Conservation (phyloP, 2,888 invertebrate genomes). For the Ennomos fuscantarius region DNA sequence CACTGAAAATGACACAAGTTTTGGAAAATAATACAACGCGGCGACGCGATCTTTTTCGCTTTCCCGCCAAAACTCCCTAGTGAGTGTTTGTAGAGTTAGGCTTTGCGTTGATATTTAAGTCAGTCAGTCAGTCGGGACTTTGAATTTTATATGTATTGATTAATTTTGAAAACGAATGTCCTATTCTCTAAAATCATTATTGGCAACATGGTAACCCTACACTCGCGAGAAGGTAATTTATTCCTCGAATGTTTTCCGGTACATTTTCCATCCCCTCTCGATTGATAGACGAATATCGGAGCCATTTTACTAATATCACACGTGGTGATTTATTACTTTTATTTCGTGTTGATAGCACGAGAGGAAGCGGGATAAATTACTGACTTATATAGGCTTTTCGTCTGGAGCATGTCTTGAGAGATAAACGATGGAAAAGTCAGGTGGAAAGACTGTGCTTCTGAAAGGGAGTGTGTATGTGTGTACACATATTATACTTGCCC, state of each 20-base stretch:
- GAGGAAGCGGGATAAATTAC: slow-evolving; percentile 13
- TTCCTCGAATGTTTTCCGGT: slow-evolving; percentile 32
- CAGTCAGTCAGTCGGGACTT: too few relatives aligned
- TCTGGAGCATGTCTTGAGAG: slow-evolving; percentile 1
- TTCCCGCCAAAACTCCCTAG: too few relatives aligned
- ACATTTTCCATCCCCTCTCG: slow-evolving; percentile 30
- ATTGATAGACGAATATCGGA: slow-evolving; percentile 32
- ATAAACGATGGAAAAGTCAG: slow-evolving; percentile 3
- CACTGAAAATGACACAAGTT: too few relatives aligned
- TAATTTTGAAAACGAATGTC: neutral
- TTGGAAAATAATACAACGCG: too few relatives aligned
- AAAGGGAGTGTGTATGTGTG: too few relatives aligned
- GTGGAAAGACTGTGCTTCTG: too few relatives aligned
- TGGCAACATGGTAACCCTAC: slow-evolving; percentile 2
- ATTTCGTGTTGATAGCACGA: slow-evolving; percentile 20
- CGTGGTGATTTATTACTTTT: slow-evolving; percentile 22
- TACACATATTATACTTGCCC: too few relatives aligned
- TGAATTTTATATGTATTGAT: too few relatives aligned
- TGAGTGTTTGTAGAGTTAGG: too few relatives aligned
- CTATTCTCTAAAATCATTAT: neutral
- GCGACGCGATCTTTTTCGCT: too few relatives aligned
- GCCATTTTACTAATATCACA: slow-evolving; percentile 21
- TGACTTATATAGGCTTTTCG: slow-evolving; percentile 14
- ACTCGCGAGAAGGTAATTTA: slow-evolving; percentile 26
- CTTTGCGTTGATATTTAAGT: too few relatives aligned